Conservation (phyloP, 2,888 invertebrate genomes). For the Pterostichus niger region DNA sequence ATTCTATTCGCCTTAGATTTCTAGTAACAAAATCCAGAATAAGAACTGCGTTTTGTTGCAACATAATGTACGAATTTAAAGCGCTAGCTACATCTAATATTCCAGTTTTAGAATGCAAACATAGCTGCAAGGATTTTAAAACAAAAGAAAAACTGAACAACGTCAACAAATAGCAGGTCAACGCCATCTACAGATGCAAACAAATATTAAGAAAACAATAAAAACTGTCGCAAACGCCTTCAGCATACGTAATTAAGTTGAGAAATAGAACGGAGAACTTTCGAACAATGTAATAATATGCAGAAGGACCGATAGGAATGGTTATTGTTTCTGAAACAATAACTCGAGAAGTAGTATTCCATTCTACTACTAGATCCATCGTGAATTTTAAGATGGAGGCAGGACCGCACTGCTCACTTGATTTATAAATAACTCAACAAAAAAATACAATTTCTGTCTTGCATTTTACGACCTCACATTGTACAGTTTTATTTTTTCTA, state of each 20-base stretch:
- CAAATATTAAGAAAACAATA: slow-evolving; percentile 58
- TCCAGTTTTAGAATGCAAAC: slow-evolving; percentile 13
- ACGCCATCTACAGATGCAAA: slow-evolving; percentile 52
- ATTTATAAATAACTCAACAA: neutral
- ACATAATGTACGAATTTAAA: slow-evolving; percentile 2
- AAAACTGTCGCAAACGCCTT: slow-evolving; percentile 56
- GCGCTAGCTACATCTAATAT: neutral
- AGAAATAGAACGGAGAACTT: slow-evolving; percentile 56
- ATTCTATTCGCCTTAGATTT: too few relatives aligned
- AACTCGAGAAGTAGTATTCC: slow-evolving; percentile 51
- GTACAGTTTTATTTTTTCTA: slow-evolving; percentile 4
- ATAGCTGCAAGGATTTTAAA: slow-evolving; percentile 36
- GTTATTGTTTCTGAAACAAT: slow-evolving; percentile 64
- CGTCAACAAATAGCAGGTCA: slow-evolving; percentile 46
- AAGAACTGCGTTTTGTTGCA: neutral
- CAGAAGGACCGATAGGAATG: slow-evolving; percentile 57
- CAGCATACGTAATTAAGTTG: slow-evolving; percentile 58
- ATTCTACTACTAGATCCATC: slow-evolving; percentile 4
- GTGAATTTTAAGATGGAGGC: slow-evolving; percentile 28
- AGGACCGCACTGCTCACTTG: slow-evolving; percentile 5
- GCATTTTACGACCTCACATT: neutral
- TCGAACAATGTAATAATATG: slow-evolving; percentile 62
- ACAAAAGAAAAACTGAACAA: slow-evolving; percentile 25
- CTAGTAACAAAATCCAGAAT: neutral
- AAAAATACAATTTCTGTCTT: neutral